Conservation (phyloP, 2,113 vertebrate genomes). For the Ptychochromis oligacanthus region DNA sequence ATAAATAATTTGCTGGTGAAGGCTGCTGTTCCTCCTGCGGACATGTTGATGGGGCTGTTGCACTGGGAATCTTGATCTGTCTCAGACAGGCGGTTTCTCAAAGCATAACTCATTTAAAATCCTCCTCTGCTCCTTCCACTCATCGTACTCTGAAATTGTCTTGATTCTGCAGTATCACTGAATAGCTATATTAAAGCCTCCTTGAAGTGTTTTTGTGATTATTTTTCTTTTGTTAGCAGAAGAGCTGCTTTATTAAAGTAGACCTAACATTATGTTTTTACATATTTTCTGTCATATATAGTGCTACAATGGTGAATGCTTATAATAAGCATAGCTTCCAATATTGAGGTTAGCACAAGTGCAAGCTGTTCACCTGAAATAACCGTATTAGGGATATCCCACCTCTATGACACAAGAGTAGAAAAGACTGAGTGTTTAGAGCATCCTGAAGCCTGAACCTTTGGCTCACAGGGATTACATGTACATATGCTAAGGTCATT, state of each 20-base stretch:
- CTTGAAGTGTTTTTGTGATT: background rate
- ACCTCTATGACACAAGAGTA: background rate
- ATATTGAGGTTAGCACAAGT: background rate
- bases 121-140: conserved; percentile 1
- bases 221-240: background rate
- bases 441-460: background rate
- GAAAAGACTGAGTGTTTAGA: background rate
- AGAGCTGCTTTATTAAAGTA: conserved; percentile 1
- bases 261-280: background rate
- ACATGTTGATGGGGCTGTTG: conserved; percentile 62
- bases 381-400: background rate
- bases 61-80: background rate
- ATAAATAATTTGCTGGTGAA: background rate
- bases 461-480: background rate
- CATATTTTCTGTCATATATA: background rate
- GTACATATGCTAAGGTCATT: background rate
- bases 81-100: background rate
- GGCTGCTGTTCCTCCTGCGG: conserved; percentile 26
- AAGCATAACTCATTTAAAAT: conserved; percentile 14
- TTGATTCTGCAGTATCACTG: conserved; percentile 1
- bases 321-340: background rate
- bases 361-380: background rate
- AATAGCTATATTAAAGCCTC: conserved; percentile 7
- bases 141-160: background rate
- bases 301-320: background rate